Percentiles rank a stretch among this genome's conserved stretches.
phyloP scores from a whole-genome alignment of 2,888 invertebrate genomes.

The Omphaloscelis lunosa region DNA sequence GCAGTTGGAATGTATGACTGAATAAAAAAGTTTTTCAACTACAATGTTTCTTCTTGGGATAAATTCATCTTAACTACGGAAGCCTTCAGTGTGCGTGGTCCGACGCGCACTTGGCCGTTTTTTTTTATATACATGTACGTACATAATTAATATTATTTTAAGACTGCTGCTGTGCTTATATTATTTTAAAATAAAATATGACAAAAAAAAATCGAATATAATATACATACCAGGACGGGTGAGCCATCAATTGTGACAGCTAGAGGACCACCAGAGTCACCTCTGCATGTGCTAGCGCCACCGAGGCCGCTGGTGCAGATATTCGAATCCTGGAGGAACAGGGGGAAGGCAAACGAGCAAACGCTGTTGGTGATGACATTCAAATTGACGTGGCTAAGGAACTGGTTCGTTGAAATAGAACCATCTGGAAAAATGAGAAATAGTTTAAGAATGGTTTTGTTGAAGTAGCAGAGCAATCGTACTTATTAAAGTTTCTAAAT shows the following conservation, averaged over 20 bases:
- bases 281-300: conserved; percentile 73
- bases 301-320: conserved; percentile 78
- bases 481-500: neutral
- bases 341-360: conserved; percentile 72
- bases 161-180: neutral
- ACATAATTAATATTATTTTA: neutral
- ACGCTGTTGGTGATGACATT: conserved; percentile 73
- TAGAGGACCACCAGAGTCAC: conserved; percentile 84
- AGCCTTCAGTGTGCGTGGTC: neutral
- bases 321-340: conserved; percentile 71
- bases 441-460: neutral
- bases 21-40: too few species aligned
- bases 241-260: conserved; percentile 58
- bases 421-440: conserved; percentile 59
- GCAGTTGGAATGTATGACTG: too few species aligned
- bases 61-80: neutral
- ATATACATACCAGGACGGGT: conserved; percentile 71
- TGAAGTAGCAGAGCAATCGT: neutral
- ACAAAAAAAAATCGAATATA: neutral
- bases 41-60: neutral
- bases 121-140: too few species aligned
- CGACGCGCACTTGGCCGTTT: neutral
- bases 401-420: conserved; percentile 63
- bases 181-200: neutral
- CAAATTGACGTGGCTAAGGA: conserved; percentile 71